A percentile compares a stretch with the other conserved stretches of the same genome.
These are phyloP conservation scores for Phymastichus coffea DNA, from an alignment of 1,140 invertebrate genomes.

Conservation along the genomic window DNA sequence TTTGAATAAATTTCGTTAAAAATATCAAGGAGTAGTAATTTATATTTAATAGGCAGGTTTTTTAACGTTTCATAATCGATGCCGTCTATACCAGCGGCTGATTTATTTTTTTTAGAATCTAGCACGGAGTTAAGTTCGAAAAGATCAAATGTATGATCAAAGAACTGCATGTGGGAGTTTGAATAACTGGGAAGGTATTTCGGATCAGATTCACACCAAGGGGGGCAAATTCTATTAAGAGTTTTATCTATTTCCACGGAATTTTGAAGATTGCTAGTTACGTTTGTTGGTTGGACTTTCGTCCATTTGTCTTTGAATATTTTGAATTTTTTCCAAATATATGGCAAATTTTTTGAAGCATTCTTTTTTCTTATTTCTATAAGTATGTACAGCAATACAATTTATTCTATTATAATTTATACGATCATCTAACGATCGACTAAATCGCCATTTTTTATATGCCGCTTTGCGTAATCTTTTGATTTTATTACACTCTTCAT, in stretches of 20 bases:
- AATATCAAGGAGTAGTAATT: neutral
- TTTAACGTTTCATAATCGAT: neutral
- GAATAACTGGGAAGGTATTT: too few species aligned
- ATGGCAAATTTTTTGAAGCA: neutral
- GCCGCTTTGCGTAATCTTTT: neutral
- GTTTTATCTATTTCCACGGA: neutral
- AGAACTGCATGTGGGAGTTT: neutral
- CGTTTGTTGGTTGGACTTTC: neutral
- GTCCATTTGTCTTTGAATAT: neutral
- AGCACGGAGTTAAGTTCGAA: neutral
- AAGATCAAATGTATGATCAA: neutral
- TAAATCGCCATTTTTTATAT: neutral
- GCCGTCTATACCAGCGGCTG: neutral
- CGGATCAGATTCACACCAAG: too few species aligned
- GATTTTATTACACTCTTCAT: neutral
- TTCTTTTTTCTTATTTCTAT: constrained; percentile 4
- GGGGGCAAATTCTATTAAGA: neutral
- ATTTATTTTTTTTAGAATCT: neutral
- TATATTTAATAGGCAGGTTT: neutral
- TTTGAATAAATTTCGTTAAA: neutral
- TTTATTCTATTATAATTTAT: neutral
- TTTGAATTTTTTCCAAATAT: neutral
- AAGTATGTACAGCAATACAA: neutral
- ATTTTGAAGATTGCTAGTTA: neutral
- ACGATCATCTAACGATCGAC: neutral